Conservation (phyloP, 2,888 invertebrate genomes). For the Xestia sexstrigata region DNA sequence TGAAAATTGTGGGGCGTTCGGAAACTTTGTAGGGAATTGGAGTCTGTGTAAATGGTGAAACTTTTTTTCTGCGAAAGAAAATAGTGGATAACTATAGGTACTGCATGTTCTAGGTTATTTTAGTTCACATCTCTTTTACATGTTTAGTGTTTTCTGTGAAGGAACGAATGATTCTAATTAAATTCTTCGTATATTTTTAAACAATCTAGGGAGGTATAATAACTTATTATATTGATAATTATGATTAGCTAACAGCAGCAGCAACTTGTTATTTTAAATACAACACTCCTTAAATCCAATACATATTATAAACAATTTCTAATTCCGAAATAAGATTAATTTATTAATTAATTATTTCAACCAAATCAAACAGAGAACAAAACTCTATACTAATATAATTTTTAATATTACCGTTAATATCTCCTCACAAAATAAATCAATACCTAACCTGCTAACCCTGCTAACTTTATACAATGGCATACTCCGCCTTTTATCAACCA, state of each 20-base stretch:
- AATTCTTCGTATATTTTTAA: neutral
- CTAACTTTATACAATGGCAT: neutral
- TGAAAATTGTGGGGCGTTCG: slow-evolving; percentile 47
- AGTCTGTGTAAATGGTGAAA: neutral
- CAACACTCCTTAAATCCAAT: neutral
- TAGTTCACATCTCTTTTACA: neutral
- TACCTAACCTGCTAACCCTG: neutral
- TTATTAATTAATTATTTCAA: neutral
- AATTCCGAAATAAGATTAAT: neutral
- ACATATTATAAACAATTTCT: neutral
- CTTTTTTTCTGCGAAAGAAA: neutral
- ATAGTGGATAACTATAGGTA: neutral
- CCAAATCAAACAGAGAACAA: neutral
- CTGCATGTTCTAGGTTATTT: neutral
- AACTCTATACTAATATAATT: neutral
- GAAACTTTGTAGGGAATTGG: slow-evolving; percentile 35
- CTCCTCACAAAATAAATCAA: neutral
- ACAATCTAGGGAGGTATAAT: neutral
- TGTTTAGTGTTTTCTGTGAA: neutral
- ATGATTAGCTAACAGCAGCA: neutral
- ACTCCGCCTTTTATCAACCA: neutral
- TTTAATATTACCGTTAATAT: neutral
- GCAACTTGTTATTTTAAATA: neutral
- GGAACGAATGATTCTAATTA: neutral
- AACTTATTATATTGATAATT: neutral